These are phyloP conservation scores for Mesochorus sp. DNA, from an alignment of 2,888 invertebrate species.

Conservation along the genomic window DNA sequence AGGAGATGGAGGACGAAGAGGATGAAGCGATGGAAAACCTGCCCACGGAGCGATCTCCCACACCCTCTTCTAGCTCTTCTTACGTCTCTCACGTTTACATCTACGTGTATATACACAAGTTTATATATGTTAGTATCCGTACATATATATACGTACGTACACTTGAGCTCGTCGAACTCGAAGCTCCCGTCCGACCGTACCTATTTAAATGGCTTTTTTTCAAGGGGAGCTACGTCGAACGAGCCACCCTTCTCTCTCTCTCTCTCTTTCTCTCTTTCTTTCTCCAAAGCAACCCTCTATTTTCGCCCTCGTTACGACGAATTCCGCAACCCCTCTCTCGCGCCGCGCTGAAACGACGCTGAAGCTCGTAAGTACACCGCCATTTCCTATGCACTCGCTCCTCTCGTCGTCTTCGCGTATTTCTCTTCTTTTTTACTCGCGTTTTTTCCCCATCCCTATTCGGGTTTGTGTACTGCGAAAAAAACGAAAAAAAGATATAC, in stretches of 20 bases:
- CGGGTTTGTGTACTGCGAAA: too few species aligned
- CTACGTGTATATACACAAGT: slow-evolving; percentile 15
- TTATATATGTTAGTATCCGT: too few species aligned
- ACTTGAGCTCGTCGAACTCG: slow-evolving; percentile 66
- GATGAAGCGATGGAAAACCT: slow-evolving; percentile 78
- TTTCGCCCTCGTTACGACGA: slow-evolving; percentile 70
- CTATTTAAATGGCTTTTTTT: slow-evolving; percentile 81
- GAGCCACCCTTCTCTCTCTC: slow-evolving; percentile 69
- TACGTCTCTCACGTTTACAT: slow-evolving; percentile 26
- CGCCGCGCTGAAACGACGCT: slow-evolving; percentile 69
- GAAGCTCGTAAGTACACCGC: slow-evolving; percentile 67
- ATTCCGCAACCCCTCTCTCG: slow-evolving; percentile 74
- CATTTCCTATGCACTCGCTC: slow-evolving; percentile 69
- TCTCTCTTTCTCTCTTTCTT: slow-evolving; percentile 54
- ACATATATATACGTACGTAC: slow-evolving; percentile 8
- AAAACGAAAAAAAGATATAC: background rate
- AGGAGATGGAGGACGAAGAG: slow-evolving; percentile 37
- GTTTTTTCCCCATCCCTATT: background rate
- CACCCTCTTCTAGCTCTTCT: slow-evolving; percentile 7
- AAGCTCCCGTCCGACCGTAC: slow-evolving; percentile 75
- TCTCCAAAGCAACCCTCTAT: slow-evolving; percentile 29
- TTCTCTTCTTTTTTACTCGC: slow-evolving; percentile 31
- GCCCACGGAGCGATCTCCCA: slow-evolving; percentile 64
- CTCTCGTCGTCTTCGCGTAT: slow-evolving; percentile 25
- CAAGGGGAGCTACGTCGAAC: slow-evolving; percentile 74